Percentiles rank a stretch among this genome's conserved stretches.
These are phyloP conservation scores for Ceramica pisi DNA, from an alignment of 2,888 invertebrate species.

Conservation along the genomic window DNA sequence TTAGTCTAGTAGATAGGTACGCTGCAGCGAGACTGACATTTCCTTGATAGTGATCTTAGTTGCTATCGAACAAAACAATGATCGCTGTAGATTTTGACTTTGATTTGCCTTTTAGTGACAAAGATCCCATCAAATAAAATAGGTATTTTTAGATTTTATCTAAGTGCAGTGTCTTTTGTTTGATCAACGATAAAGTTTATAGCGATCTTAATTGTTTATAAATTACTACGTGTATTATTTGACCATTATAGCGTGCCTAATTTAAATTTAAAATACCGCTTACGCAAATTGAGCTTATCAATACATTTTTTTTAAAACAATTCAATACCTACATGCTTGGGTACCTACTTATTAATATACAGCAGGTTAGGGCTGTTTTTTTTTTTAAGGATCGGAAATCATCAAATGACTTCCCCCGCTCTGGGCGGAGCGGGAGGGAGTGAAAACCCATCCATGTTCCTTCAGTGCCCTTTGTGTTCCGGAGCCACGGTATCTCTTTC, in stretches of 20 bases:
- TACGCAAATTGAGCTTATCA: conserved; percentile 25
- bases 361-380: no score
- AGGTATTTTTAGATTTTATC: conserved; percentile 9
- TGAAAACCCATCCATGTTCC: no score
- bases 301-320: conserved; percentile 20
- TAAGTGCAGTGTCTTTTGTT: conserved; percentile 22
- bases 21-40: neutral
- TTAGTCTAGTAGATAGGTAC: neutral
- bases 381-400: no score
- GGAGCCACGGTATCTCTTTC: no score
- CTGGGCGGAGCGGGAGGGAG: no score
- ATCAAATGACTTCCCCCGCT: no score
- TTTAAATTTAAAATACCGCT: conserved; percentile 3
- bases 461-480: no score
- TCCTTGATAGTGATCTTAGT: conserved; percentile 8
- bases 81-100: conserved; percentile 32
- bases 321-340: conserved; percentile 3
- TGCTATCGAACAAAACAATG: conserved; percentile 28
- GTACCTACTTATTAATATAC: neutral
- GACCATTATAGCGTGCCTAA: neutral
- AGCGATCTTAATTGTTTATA: neutral
- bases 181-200: conserved; percentile 1
- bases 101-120: conserved; percentile 19
- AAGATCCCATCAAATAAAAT: conserved; percentile 13
- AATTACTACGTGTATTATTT: neutral